These are phyloP conservation scores for Artibeus lituratus DNA, from an alignment of 2,797 vertebrate species.

Conservation along the genomic window DNA sequence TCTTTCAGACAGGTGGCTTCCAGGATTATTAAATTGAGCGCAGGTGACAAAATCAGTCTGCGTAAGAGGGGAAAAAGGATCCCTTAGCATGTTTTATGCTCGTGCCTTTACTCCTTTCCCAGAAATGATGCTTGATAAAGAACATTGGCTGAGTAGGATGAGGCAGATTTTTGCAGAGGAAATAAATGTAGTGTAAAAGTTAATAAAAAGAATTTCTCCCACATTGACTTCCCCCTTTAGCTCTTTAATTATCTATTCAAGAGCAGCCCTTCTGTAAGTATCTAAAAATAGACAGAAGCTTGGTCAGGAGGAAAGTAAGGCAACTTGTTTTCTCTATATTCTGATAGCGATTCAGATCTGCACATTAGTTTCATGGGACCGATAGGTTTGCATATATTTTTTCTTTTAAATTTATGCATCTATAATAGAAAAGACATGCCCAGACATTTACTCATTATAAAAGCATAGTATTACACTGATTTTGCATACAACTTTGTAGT, in stretches of 20 bases:
- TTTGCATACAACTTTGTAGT: neutral
- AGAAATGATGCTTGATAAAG: neutral
- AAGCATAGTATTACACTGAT: neutral
- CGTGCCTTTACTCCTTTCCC: neutral
- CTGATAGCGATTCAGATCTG: neutral
- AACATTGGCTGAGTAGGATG: neutral
- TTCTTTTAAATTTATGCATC: neutral
- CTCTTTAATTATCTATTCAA: slow-evolving; percentile 72
- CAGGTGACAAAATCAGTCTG: slow-evolving; percentile 16
- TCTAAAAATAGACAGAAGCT: slow-evolving; percentile 73
- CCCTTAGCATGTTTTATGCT: neutral
- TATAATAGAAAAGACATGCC: neutral
- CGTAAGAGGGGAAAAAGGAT: neutral
- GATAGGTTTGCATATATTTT: neutral
- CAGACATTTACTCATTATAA: neutral
- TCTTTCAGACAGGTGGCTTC: slow-evolving; percentile 17
- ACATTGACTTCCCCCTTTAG: slow-evolving; percentile 52
- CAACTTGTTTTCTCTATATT: slow-evolving; percentile 24
- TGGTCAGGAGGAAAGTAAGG: slow-evolving; percentile 61
- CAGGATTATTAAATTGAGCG: neutral
- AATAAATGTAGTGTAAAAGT: slow-evolving; percentile 32
- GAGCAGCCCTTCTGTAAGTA: slow-evolving; percentile 55
- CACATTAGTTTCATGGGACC: neutral
- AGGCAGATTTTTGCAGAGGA: slow-evolving; percentile 36
- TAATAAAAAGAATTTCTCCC: slow-evolving; percentile 43